Percentiles rank a stretch among this genome's conserved stretches.
Conservation (phyloP, 2,888 invertebrate genomes). For the Tipula unca region DNA sequence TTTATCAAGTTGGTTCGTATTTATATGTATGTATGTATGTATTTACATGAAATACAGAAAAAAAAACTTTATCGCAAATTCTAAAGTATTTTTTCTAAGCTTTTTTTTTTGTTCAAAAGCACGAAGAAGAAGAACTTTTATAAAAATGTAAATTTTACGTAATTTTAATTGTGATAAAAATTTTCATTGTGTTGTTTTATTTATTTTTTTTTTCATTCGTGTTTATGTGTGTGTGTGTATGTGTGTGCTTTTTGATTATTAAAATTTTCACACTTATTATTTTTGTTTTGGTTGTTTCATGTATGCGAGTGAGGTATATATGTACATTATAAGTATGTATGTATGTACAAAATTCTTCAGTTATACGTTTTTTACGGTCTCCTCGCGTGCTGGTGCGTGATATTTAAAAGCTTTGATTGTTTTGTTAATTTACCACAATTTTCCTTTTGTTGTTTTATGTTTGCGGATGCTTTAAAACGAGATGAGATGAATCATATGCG, state of each 20-base stretch:
- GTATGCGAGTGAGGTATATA: no score
- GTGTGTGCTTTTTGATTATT: neutral
- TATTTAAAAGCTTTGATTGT: neutral
- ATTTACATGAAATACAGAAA: neutral
- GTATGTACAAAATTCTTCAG: neutral
- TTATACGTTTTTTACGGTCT: neutral
- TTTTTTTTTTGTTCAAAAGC: neutral
- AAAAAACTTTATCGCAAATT: neutral
- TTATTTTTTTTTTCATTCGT: neutral
- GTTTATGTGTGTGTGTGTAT: neutral
- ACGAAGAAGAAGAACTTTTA: neutral
- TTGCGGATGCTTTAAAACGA: neutral
- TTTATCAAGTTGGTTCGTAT: neutral
- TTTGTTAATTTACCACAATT: neutral
- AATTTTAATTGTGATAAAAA: slow-evolving; percentile 1
- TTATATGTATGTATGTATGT: no score
- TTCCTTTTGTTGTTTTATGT: neutral
- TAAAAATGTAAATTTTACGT: neutral
- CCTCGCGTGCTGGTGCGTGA: neutral
- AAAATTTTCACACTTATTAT: neutral
- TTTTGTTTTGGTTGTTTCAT: neutral
- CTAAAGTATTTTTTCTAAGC: neutral
- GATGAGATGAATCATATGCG: no score
- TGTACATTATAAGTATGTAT: neutral
- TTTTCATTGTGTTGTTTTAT: neutral